Evolutionary conservation across 2,888 invertebrate species (phyloP).

Genomic region (Nymphalis c-album): DNA sequence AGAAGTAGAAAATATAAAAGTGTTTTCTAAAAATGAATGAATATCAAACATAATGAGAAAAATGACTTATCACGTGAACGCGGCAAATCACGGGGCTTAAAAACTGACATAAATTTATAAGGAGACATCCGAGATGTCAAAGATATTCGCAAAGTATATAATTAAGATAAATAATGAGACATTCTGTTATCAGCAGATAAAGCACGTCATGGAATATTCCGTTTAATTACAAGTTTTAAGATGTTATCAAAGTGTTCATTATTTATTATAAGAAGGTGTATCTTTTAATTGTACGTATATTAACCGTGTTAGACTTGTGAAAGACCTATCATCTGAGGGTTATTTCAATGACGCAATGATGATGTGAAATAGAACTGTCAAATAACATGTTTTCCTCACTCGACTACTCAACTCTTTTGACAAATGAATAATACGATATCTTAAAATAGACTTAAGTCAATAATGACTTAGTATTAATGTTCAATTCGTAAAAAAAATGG

Average conservation of each 20-base stretch:
- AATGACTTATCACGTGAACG: slow-evolving; percentile 22
- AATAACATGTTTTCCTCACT: neutral
- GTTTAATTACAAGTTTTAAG: slow-evolving; percentile 45
- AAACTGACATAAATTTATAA: slow-evolving; percentile 47
- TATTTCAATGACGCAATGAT: slow-evolving; percentile 9
- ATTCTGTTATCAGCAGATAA: slow-evolving; percentile 45
- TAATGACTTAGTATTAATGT: neutral
- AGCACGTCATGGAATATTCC: slow-evolving; percentile 58
- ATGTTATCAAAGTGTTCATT: slow-evolving; percentile 20
- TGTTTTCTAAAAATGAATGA: too few species aligned
- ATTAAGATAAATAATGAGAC: slow-evolving; percentile 47
- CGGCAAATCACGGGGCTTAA: slow-evolving; percentile 43
- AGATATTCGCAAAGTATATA: slow-evolving; percentile 35
- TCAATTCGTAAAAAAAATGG: neutral
- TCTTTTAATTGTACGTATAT: neutral
- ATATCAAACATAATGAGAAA: neutral
- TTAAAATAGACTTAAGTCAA: neutral
- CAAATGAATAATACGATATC: neutral
- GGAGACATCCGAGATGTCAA: slow-evolving; percentile 38
- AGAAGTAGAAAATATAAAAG: too few species aligned
- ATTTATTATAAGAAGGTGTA: slow-evolving; percentile 1
- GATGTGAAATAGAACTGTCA: neutral
- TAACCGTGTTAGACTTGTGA: neutral
- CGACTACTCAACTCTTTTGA: neutral
- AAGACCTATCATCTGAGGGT: neutral